Evolutionary conservation across 2,113 vertebrate genomes (phyloP).

Genomic region (Lontra canadensis): DNA sequence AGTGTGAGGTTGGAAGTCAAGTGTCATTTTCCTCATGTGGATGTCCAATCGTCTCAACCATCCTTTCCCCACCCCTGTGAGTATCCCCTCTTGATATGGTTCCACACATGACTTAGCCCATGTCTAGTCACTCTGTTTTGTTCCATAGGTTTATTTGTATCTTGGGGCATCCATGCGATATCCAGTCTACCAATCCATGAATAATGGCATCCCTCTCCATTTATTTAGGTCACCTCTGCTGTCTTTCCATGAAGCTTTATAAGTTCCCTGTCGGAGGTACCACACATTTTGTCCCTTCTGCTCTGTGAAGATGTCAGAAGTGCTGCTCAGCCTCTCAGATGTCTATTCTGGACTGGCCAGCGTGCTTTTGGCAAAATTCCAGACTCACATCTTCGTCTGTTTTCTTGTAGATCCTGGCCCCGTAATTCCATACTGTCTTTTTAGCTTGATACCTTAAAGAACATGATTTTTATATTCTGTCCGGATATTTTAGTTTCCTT

Average conservation of each 20-base stretch:
- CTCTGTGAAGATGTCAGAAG: neutral
- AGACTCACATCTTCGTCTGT: neutral
- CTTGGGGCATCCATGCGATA: neutral
- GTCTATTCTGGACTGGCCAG: neutral
- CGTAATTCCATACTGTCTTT: neutral
- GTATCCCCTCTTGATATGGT: neutral
- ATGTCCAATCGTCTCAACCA: neutral
- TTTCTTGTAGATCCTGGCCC: neutral
- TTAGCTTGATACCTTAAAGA: neutral
- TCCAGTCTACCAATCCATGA: neutral
- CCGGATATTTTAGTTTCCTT: conserved; percentile 34
- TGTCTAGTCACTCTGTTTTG: neutral
- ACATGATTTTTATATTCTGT: neutral
- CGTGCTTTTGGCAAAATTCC: neutral
- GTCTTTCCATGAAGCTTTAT: neutral
- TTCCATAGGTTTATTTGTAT: neutral
- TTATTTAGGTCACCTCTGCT: neutral
- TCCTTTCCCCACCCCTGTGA: neutral
- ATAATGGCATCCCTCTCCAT: neutral
- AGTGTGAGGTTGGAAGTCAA: neutral
- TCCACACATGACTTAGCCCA: neutral
- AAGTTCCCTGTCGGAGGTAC: neutral
- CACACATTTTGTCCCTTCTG: neutral
- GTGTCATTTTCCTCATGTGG: neutral
- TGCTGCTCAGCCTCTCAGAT: neutral